Evolutionary conservation across 2,113 vertebrate species (phyloP).

Genomic region (Argyrosomus japonicus): DNA sequence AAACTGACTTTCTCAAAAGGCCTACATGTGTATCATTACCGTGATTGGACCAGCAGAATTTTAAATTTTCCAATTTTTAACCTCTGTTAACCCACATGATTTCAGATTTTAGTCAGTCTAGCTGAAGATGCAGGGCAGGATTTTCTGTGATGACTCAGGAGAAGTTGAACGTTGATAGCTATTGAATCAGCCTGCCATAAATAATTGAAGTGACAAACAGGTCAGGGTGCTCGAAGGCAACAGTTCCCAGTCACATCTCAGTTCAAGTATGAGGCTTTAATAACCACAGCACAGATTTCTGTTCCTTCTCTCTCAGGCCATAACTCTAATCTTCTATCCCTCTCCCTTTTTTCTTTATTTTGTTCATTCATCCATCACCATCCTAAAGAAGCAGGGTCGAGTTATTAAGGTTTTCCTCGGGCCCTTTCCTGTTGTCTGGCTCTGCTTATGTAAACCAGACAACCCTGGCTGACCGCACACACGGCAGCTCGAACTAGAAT

Average conservation of each 20-base stretch:
- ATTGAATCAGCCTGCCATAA: conserved; percentile 69
- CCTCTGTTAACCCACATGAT: conserved; percentile 20
- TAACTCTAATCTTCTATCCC: conserved; percentile 11
- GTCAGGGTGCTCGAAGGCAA: conserved; percentile 57
- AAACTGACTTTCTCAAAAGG: background rate
- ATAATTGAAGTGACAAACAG: conserved; percentile 73
- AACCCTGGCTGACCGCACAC: conserved; percentile 48
- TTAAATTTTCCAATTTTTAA: conserved; percentile 17
- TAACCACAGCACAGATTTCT: conserved; percentile 21
- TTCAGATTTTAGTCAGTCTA: conserved; percentile 19
- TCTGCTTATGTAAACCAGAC: conserved; percentile 68
- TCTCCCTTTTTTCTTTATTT: conserved; percentile 8
- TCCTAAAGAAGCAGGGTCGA: conserved; percentile 40
- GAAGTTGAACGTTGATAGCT: conserved; percentile 60
- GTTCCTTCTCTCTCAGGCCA: conserved; percentile 21
- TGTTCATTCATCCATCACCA: conserved; percentile 30
- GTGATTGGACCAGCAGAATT: conserved; percentile 38
- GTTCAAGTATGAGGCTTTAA: conserved; percentile 45
- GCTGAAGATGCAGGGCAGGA: conserved; percentile 39
- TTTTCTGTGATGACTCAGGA: conserved; percentile 55
- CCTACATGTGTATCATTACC: conserved; percentile 36
- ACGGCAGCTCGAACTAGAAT: conserved; percentile 39
- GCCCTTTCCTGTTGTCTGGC: conserved; percentile 49
- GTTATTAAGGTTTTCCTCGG: conserved; percentile 36
- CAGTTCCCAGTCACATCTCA: conserved; percentile 56